Evolutionary conservation across 92 coral and sea anemone genomes (phyloP).

Genomic region (Diadumene lineata): DNA sequence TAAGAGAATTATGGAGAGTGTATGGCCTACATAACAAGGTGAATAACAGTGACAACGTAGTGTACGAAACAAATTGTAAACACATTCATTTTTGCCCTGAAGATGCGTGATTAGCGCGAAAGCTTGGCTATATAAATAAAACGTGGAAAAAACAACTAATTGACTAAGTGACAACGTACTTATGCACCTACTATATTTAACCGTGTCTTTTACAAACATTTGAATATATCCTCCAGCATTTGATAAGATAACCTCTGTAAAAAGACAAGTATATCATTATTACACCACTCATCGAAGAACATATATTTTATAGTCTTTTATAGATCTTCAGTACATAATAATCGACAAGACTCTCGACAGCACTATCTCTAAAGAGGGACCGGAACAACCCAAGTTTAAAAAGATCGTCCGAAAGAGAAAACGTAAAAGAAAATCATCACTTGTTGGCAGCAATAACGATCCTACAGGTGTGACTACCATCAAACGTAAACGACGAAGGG

Average conservation of each 20-base stretch:
- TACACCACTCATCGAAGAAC: background rate
- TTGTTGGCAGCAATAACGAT: slow-evolving; percentile 1
- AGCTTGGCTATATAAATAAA: too few relatives aligned
- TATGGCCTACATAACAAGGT: slow-evolving; percentile 89
- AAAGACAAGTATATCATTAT: too few relatives aligned
- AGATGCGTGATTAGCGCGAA: too few relatives aligned
- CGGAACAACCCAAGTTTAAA: slow-evolving; percentile 7
- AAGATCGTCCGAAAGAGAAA: slow-evolving; percentile 24
- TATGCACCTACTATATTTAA: too few relatives aligned
- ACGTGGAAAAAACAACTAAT: too few relatives aligned
- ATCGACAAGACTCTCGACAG: slow-evolving; percentile 32
- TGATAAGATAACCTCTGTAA: too few relatives aligned
- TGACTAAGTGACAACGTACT: too few relatives aligned
- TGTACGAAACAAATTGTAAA: too few relatives aligned
- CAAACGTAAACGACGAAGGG: slow-evolving; percentile 26
- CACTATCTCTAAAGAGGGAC: background rate
- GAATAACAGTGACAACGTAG: background rate
- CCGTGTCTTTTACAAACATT: too few relatives aligned
- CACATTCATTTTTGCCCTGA: too few relatives aligned
- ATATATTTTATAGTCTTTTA: slow-evolving; percentile 39
- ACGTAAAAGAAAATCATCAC: slow-evolving; percentile 11
- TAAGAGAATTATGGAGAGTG: slow-evolving; percentile 79
- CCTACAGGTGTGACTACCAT: slow-evolving; percentile 7
- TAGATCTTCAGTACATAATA: slow-evolving; percentile 64
- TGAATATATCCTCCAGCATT: too few relatives aligned